Percentiles rank a stretch among this genome's conserved stretches.
phyloP scores from a whole-genome alignment of 2,113 vertebrate species.

The Callipepla squamata region DNA sequence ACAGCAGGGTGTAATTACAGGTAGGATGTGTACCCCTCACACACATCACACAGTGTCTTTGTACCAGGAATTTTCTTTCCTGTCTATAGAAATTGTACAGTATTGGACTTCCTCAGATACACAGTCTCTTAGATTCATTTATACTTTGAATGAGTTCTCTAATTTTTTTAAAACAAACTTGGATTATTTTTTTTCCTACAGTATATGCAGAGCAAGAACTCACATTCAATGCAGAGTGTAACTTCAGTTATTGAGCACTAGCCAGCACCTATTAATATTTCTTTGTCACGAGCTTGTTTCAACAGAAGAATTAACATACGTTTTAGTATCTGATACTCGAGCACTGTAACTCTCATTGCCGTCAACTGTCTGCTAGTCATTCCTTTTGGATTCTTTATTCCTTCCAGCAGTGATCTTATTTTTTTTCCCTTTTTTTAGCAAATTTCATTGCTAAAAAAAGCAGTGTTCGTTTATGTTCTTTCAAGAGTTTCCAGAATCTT shows the following conservation, averaged over 20 bases:
- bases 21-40: not conserved
- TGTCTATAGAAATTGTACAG: not conserved
- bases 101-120: not conserved
- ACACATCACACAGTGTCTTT: not conserved
- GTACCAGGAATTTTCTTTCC: not conserved
- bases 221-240: not conserved
- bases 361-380: not conserved
- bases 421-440: not conserved
- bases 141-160: not conserved
- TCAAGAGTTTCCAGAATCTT: not conserved
- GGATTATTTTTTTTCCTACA: not conserved
- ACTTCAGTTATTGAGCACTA: not conserved
- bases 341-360: not conserved
- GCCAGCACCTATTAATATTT: not conserved
- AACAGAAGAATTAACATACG: not conserved
- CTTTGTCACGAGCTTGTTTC: not conserved
- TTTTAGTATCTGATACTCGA: not conserved
- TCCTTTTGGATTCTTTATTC: not conserved
- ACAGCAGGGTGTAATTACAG: not conserved
- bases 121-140: not conserved
- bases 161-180: not conserved
- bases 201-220: not conserved
- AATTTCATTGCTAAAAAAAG: not conserved
- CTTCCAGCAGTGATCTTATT: not conserved
- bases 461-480: not conserved